A percentile compares a stretch with the other conserved stretches of the same genome.
These are phyloP conservation scores for Rotaria sp. DNA, from an alignment of 2,888 invertebrate species.

Conservation along the genomic window DNA sequence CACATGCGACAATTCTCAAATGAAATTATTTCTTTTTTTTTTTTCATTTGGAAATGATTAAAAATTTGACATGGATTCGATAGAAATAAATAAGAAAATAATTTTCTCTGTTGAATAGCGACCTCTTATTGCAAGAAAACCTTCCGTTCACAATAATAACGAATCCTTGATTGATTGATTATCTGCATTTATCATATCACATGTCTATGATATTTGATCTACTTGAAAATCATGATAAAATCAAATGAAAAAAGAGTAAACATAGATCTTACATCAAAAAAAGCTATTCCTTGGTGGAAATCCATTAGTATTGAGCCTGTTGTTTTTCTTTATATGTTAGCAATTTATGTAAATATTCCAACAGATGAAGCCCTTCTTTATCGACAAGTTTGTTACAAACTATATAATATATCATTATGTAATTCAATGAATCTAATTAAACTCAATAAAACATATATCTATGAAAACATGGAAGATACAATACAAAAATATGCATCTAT, in stretches of 20 bases:
- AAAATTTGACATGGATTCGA: too few species aligned
- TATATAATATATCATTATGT: slow-evolving; percentile 15
- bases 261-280: not conserved
- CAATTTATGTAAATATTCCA: not conserved
- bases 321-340: not conserved
- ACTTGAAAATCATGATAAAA: not conserved
- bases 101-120: not conserved
- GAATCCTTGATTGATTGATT: not conserved
- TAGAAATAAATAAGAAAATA: not conserved
- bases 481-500: slow-evolving; percentile 51
- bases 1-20: too few species aligned
- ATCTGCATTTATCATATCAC: not conserved
- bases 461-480: slow-evolving; percentile 43
- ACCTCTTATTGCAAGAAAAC: not conserved
- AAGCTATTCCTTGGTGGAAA: not conserved
- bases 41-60: too few species aligned
- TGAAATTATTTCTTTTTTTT: too few species aligned
- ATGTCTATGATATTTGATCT: not conserved
- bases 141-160: not conserved
- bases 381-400: not conserved
- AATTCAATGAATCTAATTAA: not conserved
- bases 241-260: not conserved
- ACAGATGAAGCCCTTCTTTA: not conserved
- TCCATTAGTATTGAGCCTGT: not conserved
- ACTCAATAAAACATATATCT: not conserved